A percentile compares a stretch with the other conserved stretches of the same genome.
Evolutionary conservation across 2,113 vertebrate genomes (phyloP).

Genomic region (Monarcha castaneiventris): DNA sequence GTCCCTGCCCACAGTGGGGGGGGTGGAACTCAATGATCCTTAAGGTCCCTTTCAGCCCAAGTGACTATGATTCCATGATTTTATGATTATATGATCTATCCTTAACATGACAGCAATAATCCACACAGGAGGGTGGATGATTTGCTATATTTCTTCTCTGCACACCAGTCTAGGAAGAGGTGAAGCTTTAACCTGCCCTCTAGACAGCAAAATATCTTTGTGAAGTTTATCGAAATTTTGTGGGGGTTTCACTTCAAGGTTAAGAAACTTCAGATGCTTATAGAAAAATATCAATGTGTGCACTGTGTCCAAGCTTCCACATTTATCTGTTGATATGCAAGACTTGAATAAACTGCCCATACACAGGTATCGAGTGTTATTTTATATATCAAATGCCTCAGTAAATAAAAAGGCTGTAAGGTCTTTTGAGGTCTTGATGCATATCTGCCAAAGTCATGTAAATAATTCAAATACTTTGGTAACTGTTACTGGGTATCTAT

Average conservation of each 20-base stretch:
- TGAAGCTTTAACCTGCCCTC: neutral
- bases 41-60: neutral
- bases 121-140: neutral
- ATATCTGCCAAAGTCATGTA: neutral
- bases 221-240: neutral
- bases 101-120: neutral
- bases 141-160: neutral
- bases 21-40: fast-evolving
- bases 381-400: neutral
- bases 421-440: neutral
- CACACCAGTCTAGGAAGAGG: neutral
- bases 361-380: neutral
- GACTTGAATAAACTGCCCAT: neutral
- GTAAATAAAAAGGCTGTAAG: neutral
- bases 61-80: neutral
- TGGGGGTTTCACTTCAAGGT: neutral
- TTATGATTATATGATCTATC: neutral
- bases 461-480: neutral
- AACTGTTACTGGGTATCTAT: neutral
- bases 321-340: neutral
- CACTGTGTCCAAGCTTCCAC: neutral
- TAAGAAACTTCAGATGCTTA: neutral
- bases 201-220: neutral
- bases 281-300: neutral
- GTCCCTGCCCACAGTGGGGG: neutral